A percentile compares a stretch with the other conserved stretches of the same genome.
phyloP scores from a whole-genome alignment of 2,113 vertebrate species.

The Aviceda subcristata region DNA sequence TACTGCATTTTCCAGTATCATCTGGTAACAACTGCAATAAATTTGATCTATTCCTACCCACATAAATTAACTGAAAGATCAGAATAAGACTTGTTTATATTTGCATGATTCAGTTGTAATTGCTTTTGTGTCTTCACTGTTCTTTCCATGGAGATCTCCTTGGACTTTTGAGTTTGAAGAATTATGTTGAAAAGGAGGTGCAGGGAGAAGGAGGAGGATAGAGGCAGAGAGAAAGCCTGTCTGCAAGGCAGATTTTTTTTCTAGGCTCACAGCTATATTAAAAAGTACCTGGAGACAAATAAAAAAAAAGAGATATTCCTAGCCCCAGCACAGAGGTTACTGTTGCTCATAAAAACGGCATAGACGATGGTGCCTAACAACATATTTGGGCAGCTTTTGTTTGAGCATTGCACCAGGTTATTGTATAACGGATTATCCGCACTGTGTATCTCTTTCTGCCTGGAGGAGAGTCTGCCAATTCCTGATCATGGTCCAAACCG shows the following conservation, averaged over 20 bases:
- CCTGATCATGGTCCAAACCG: background rate
- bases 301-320: background rate
- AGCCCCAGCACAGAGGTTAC: background rate
- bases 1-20: background rate
- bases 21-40: background rate
- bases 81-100: conserved; percentile 16
- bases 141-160: background rate
- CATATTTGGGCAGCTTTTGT: background rate
- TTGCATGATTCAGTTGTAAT: conserved; percentile 1
- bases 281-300: conserved; percentile 19
- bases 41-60: background rate
- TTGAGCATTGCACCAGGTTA: background rate
- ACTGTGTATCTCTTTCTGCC: background rate
- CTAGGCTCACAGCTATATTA: background rate
- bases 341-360: background rate
- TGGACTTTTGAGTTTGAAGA: background rate
- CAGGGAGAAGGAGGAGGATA: background rate
- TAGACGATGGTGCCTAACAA: background rate
- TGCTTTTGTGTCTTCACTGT: background rate
- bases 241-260: background rate
- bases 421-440: background rate
- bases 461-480: background rate
- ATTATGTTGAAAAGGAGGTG: background rate
- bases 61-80: background rate
- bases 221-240: background rate